A percentile compares a stretch with the other conserved stretches of the same genome.
Conservation (phyloP, 2,113 vertebrate species). For the Phrynosoma blainvillii region DNA sequence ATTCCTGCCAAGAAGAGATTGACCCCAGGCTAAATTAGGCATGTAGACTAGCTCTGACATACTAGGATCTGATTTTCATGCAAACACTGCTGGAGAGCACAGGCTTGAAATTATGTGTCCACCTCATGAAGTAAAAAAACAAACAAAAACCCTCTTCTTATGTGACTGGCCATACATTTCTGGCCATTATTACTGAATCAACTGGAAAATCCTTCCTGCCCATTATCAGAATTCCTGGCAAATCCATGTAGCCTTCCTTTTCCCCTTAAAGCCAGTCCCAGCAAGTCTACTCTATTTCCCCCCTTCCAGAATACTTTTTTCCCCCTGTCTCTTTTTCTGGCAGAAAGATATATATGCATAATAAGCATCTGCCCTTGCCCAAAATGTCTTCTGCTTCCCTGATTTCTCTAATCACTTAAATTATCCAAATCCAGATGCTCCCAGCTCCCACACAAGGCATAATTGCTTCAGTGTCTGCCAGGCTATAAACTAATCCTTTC, state of each 20-base stretch:
- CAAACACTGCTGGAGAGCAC: slow-evolving; percentile 41
- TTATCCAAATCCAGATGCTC: slow-evolving; percentile 28
- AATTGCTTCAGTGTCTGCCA: not conserved
- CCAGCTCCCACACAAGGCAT: slow-evolving; percentile 11
- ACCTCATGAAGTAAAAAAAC: slow-evolving; percentile 47
- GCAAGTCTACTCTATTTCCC: slow-evolving; percentile 12
- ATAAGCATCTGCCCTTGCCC: not conserved
- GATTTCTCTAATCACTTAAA: slow-evolving; percentile 25
- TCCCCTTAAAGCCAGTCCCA: slow-evolving; percentile 11
- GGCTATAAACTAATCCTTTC: slow-evolving; percentile 50
- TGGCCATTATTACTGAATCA: slow-evolving; percentile 66
- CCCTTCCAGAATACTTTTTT: not conserved
- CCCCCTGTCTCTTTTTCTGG: not conserved
- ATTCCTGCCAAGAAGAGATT: slow-evolving; percentile 27
- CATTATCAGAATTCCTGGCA: slow-evolving; percentile 9
- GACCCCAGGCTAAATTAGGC: rapidly evolving
- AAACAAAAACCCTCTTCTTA: slow-evolving; percentile 46
- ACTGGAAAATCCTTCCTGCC: slow-evolving; percentile 56
- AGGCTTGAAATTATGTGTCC: slow-evolving; percentile 40
- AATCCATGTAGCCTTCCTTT: slow-evolving; percentile 2
- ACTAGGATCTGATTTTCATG: not conserved
- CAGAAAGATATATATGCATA: slow-evolving; percentile 4
- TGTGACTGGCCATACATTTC: slow-evolving; percentile 54
- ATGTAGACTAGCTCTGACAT: not conserved
- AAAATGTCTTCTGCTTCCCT: slow-evolving; percentile 52